Conservation (phyloP, 2,888 invertebrate species). For the Torymus aiolomorphi region DNA sequence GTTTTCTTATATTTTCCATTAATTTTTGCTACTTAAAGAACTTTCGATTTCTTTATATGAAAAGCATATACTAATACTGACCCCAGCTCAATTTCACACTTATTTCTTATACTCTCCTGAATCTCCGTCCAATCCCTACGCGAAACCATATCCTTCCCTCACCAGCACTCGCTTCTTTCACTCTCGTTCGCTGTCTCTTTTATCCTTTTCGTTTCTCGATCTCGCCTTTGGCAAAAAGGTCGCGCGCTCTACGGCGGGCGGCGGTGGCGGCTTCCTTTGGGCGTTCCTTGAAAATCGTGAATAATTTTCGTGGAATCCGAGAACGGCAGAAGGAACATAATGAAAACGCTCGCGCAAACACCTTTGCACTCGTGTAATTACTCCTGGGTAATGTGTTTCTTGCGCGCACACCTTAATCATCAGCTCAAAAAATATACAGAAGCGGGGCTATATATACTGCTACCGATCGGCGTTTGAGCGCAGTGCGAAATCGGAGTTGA, state of each 20-base stretch:
- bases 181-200: background rate
- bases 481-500: background rate
- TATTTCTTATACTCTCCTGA: too few relatives aligned
- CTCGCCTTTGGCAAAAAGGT: conserved; percentile 60
- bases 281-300: conserved; percentile 52
- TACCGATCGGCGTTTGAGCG: background rate
- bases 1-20: too few relatives aligned
- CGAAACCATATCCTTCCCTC: too few relatives aligned
- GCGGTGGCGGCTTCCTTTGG: conserved; percentile 55
- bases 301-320: conserved; percentile 46
- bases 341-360: conserved; percentile 33
- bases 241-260: background rate
- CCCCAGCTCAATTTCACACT: too few relatives aligned
- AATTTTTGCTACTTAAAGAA: too few relatives aligned
- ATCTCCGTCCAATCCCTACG: too few relatives aligned
- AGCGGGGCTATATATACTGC: background rate
- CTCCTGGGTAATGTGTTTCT: conserved; percentile 2
- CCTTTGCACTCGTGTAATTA: background rate
- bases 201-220: conserved; percentile 41
- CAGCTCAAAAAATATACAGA: background rate
- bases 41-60: too few relatives aligned
- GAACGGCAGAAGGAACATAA: background rate
- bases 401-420: conserved; percentile 4
- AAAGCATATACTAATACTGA: too few relatives aligned
- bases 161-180: too few relatives aligned